Percentiles rank a stretch among this genome's conserved stretches.
phyloP scores from a whole-genome alignment of 2,888 invertebrate species.

The Dione juno region DNA sequence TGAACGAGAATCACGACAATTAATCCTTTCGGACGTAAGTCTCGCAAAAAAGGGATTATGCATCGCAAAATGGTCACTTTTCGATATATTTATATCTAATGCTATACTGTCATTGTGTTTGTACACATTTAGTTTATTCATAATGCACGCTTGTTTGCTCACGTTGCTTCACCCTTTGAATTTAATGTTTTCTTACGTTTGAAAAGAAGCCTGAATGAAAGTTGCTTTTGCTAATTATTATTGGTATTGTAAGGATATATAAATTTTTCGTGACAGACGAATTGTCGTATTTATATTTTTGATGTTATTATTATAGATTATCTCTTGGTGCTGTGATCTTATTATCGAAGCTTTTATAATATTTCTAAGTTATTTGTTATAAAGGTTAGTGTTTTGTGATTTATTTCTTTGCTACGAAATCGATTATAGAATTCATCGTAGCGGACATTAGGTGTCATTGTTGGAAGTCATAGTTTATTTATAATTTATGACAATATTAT shows the following conservation, averaged over 20 bases:
- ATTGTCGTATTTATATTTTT: constrained; percentile 20
- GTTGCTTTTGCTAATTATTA: constrained; percentile 43
- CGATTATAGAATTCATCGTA: not conserved
- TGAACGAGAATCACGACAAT: constrained; percentile 46
- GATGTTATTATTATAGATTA: constrained; percentile 24
- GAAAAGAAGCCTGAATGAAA: constrained; percentile 54
- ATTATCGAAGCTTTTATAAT: constrained; percentile 11
- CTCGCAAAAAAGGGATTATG: constrained; percentile 55
- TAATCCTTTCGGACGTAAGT: constrained; percentile 56
- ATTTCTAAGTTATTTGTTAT: not conserved
- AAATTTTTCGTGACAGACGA: not conserved
- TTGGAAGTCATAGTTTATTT: not conserved
- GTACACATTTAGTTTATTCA: constrained; percentile 70
- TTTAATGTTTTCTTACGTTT: constrained; percentile 68
- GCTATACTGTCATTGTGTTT: constrained; percentile 68
- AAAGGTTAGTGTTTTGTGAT: not conserved
- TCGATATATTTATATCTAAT: constrained; percentile 68
- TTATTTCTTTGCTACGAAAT: not conserved
- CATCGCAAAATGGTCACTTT: constrained; percentile 57
- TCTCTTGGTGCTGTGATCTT: constrained; percentile 12
- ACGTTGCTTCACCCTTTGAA: constrained; percentile 67
- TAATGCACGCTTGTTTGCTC: constrained; percentile 65
- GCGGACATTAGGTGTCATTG: not conserved
- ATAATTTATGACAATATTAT: not conserved
- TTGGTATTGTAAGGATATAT: constrained; percentile 20